Conservation (phyloP, 2,888 invertebrate species). For the Argyra leucocephala region DNA sequence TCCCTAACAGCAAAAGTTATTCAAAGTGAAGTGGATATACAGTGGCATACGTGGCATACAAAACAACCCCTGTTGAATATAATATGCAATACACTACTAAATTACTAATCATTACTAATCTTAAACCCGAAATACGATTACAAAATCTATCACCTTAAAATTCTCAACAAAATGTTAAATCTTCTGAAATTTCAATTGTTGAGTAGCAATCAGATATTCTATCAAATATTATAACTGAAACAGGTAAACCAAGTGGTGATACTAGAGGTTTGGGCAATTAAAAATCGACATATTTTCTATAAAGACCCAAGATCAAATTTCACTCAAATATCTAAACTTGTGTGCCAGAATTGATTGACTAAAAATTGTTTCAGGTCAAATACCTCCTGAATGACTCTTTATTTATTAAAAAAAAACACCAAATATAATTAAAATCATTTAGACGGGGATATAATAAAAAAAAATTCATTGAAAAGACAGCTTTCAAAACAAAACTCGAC, state of each 20-base stretch:
- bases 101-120: background rate
- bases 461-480: too few relatives aligned
- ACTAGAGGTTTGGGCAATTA: too few relatives aligned
- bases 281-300: too few relatives aligned
- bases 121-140: background rate
- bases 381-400: too few relatives aligned
- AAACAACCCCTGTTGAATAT: background rate
- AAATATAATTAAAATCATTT: too few relatives aligned
- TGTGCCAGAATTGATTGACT: too few relatives aligned
- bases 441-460: too few relatives aligned
- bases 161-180: background rate
- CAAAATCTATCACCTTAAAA: background rate
- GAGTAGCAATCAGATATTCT: background rate
- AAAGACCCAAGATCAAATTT: too few relatives aligned
- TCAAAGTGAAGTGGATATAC: background rate
- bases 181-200: background rate
- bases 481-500: too few relatives aligned
- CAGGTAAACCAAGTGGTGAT: background rate
- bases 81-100: background rate
- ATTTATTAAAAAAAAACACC: too few relatives aligned
- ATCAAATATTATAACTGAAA: background rate
- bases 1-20: background rate
- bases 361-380: too few relatives aligned
- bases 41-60: background rate
- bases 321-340: too few relatives aligned